These are phyloP conservation scores for Homalodisca vitripennis DNA, from an alignment of 1,140 invertebrate species.

Conservation along the genomic window DNA sequence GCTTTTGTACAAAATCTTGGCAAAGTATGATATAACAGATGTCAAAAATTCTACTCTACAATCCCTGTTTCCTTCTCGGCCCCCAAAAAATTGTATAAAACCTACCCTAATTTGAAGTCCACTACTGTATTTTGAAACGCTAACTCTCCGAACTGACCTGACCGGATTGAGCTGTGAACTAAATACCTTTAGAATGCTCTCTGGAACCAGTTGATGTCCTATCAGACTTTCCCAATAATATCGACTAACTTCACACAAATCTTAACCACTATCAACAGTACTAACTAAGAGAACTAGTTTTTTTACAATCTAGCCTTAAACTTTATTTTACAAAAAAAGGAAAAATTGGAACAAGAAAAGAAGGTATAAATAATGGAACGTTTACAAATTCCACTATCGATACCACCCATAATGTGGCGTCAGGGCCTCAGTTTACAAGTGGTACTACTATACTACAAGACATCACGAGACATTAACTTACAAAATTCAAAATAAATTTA, in stretches of 20 bases:
- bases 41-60: conserved; percentile 23
- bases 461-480: conserved; percentile 17
- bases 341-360: conserved; percentile 7
- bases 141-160: conserved; percentile 7
- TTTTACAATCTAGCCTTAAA: conserved; percentile 13
- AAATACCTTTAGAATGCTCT: conserved; percentile 3
- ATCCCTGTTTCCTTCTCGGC: conserved; percentile 8
- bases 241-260: background rate
- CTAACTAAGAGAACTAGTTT: conserved; percentile 13
- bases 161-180: conserved; percentile 2
- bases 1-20: conserved; percentile 21
- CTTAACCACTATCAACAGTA: background rate
- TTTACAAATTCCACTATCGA: no score
- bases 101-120: conserved; percentile 16
- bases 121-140: conserved; percentile 11
- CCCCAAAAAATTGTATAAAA: conserved; percentile 10
- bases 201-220: conserved; percentile 1
- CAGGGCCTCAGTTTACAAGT: no score
- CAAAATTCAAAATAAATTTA: conserved; percentile 22
- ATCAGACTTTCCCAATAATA: background rate
- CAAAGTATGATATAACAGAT: conserved; percentile 19
- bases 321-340: conserved; percentile 19
- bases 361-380: background rate
- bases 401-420: no score
- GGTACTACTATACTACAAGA: conserved; percentile 16